Conservation (phyloP, 2,888 invertebrate genomes). For the Oxytorus armatus region DNA sequence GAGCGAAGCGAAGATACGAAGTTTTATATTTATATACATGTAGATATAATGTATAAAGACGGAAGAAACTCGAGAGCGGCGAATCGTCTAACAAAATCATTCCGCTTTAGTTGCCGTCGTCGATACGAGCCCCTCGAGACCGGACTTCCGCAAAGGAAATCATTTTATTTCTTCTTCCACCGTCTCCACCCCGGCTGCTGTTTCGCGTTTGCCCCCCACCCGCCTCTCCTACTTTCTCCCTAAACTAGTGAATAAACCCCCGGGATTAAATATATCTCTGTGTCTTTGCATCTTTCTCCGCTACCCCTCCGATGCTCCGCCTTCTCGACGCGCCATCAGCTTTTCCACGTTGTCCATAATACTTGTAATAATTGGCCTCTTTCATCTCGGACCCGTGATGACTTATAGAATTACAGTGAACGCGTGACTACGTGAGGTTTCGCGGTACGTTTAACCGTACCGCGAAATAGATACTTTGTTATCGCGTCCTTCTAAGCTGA, state of each 20-base stretch:
- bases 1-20: not conserved
- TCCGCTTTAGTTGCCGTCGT: conserved; percentile 56
- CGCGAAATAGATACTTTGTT: conserved; percentile 16
- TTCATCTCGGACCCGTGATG: not conserved
- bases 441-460: not conserved
- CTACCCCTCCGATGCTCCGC: not conserved
- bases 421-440: conserved; percentile 22
- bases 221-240: conserved; percentile 5
- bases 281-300: conserved; percentile 10
- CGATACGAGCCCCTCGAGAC: conserved; percentile 55
- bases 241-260: conserved; percentile 47
- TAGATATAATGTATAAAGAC: not conserved
- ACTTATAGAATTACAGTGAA: conserved; percentile 27
- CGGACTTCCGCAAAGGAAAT: conserved; percentile 53
- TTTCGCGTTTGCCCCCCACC: not conserved
- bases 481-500: not conserved
- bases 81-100: conserved; percentile 63
- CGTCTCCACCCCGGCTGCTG: not conserved
- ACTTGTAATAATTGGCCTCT: not conserved
- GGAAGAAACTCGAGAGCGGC: conserved; percentile 45
- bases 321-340: not conserved
- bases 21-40: not conserved
- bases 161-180: conserved; percentile 48
- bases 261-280: conserved; percentile 46
- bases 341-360: not conserved